Conservation (phyloP, 37 sponge, comb jelly and placozoan genomes). For the Spongilla lacustris region DNA sequence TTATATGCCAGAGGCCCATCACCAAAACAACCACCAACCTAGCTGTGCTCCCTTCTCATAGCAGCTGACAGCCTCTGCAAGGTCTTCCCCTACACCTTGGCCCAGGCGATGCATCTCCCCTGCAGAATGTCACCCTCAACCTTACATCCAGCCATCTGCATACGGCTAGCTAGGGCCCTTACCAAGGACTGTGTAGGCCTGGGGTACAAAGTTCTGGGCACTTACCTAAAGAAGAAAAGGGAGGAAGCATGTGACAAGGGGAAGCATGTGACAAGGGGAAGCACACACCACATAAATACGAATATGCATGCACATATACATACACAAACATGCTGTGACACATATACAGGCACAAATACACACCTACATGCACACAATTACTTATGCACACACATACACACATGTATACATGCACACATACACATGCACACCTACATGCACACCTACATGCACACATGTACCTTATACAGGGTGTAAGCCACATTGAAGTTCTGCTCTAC, state of each 20-base stretch:
- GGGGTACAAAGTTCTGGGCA: slow-evolving; percentile 75
- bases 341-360: background rate
- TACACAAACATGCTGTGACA: background rate
- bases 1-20: no score
- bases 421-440: background rate
- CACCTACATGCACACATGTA: background rate
- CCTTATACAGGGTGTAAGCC: slow-evolving; percentile 80
- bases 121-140: background rate
- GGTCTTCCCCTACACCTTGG: slow-evolving; percentile 65
- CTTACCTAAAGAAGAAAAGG: slow-evolving; percentile 51
- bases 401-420: background rate
- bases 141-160: background rate
- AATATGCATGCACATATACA: no score
- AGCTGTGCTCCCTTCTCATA: slow-evolving; percentile 65
- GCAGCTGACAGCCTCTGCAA: slow-evolving; percentile 59
- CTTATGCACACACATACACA: background rate
- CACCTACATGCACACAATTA: background rate
- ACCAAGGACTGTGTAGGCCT: slow-evolving; percentile 77
- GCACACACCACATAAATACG: no score
- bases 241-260: no score
- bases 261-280: no score
- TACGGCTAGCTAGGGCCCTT: background rate
- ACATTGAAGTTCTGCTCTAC: slow-evolving; percentile 72
- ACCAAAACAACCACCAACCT: slow-evolving; percentile 16
- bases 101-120: slow-evolving; percentile 71